Percentiles rank a stretch among this genome's conserved stretches.
These are phyloP conservation scores for Lophura swinhoii DNA, from an alignment of 2,797 vertebrate genomes.

Conservation along the genomic window DNA sequence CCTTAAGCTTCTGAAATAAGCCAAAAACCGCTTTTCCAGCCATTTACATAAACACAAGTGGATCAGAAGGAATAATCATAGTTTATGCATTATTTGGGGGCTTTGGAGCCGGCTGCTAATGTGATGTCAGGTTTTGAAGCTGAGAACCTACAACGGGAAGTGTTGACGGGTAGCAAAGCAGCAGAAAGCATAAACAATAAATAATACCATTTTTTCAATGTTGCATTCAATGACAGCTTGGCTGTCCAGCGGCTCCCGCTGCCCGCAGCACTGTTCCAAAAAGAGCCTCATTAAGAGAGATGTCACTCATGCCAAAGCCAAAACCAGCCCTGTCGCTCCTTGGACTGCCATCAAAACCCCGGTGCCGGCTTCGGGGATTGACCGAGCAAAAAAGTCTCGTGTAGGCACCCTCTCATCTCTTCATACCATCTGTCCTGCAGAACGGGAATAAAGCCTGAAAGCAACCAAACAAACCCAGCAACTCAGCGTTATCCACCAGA, in stretches of 20 bases:
- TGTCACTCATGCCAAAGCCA: constrained; percentile 55
- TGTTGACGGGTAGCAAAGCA: not conserved
- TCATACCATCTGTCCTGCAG: constrained; percentile 42
- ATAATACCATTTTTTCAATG: constrained; percentile 39
- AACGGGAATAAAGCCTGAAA: not conserved
- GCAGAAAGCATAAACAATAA: constrained; percentile 44
- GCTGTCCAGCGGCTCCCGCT: constrained; percentile 18
- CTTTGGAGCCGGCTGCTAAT: constrained; percentile 40
- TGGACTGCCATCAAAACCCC: not conserved
- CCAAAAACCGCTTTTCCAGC: constrained; percentile 75
- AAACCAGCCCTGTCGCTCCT: not conserved
- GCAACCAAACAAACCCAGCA: not conserved
- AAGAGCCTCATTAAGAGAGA: constrained; percentile 50
- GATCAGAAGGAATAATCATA: constrained; percentile 67
- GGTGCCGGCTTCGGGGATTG: not conserved
- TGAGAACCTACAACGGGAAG: constrained; percentile 27
- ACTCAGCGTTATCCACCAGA: not conserved
- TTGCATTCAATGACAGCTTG: not conserved
- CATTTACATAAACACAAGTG: constrained; percentile 81
- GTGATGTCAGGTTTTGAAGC: constrained; percentile 21
- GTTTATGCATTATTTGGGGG: constrained; percentile 59
- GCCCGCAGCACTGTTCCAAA: constrained; percentile 37
- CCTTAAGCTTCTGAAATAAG: constrained; percentile 82
- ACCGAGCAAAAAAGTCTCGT: not conserved
- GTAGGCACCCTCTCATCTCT: not conserved